Conservation (phyloP, 2,797 vertebrate species). For the Girardinus metallicus region DNA sequence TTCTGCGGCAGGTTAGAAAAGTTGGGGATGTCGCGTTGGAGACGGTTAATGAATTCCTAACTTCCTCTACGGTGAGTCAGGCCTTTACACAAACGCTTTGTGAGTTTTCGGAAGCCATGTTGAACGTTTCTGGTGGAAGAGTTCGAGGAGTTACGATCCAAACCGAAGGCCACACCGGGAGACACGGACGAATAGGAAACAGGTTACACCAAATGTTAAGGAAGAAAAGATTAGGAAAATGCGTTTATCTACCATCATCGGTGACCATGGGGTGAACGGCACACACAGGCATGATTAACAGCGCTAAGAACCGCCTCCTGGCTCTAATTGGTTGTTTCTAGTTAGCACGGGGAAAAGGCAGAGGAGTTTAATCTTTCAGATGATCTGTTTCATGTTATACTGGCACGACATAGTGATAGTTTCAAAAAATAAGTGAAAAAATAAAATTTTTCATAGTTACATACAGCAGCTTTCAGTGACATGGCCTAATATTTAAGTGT, state of each 20-base stretch:
- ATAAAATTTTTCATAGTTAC: no score
- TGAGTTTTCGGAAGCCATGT: background rate
- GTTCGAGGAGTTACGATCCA: background rate
- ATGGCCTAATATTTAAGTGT: no score
- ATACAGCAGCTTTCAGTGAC: no score
- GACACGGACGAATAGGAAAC: background rate
- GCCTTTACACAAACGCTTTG: background rate
- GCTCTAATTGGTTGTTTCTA: no score
- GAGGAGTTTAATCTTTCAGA: no score
- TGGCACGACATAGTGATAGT: no score
- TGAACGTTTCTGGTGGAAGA: background rate
- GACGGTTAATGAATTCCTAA: background rate
- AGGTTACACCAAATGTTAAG: background rate
- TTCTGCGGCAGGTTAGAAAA: constrained; percentile 3
- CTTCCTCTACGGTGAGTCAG: background rate
- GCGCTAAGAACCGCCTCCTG: no score
- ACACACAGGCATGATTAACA: no score
- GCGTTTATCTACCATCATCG: background rate
- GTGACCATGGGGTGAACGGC: no score
- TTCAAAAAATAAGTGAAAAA: no score
- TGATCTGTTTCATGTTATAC: no score
- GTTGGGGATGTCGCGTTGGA: background rate
- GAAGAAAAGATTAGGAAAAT: background rate
- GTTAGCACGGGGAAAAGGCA: no score
- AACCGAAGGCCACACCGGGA: background rate